Evolutionary conservation across 2,888 invertebrate species (phyloP), one percentile per base, ranked within the genome.

Genomic region (Parthenolecanium corni): DNA sequence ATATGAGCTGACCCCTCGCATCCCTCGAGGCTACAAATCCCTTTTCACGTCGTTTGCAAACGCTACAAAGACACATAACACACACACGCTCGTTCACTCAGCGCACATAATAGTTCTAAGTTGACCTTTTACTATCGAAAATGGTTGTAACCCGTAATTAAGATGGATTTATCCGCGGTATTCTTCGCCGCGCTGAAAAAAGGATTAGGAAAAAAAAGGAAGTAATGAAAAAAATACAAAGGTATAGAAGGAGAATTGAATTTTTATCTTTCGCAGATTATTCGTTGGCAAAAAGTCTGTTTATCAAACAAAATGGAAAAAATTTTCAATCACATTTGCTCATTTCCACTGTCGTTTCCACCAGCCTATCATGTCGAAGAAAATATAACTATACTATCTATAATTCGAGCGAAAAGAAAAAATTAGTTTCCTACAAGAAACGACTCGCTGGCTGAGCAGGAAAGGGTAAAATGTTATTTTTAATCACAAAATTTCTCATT

Each of bases 381-480:
- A 54, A 24, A 54, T n/a, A n/a, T 54, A 40, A 23, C 54, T 54
- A n/a, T n/a, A 31, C 31, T 31, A 9, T 21, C 36, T 42, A 42
- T 42, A 40, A 54, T 42, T 54, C 42, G 23, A 54, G 54, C 40
- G 54, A 54, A 54, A 54, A 54, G 38, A 54, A 54, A 31, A 54
- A 54, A 54, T 54, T 54, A 54, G 54, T 54, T 54, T 54, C 42
- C 42, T 54, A 54, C 40, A 54, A 54, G 54, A 54, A 54, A 40
- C 40, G 54, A 40, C 40, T 54, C 54, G 40, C 42, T 54, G 38
- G 24, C 40, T 6, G 38, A 42, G 40, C 9, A 9, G 31, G 31
- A 31, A 23, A 54, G 40, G 38, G 40, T 20, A 54, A 42, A 54
- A 40, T 54, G 54, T 54, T 54, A 54, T 54, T 54, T 54, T 54